phyloP scores from a whole-genome alignment of 2,113 vertebrate genomes.

The Rousettus leschenaultii region DNA sequence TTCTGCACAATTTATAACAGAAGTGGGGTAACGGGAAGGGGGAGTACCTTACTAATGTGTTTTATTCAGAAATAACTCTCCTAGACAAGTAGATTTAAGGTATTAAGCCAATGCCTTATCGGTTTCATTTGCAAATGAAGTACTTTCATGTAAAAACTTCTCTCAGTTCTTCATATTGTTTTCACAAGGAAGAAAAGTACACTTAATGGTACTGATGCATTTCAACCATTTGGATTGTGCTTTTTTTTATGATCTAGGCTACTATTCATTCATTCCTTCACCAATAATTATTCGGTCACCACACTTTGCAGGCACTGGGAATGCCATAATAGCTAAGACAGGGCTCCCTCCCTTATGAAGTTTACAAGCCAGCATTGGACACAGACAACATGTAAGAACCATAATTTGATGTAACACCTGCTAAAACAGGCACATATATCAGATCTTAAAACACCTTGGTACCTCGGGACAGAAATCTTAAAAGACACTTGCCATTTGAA shows the following conservation, averaged over 20 bases:
- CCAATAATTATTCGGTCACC: background rate
- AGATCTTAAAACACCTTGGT: background rate
- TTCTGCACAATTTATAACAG: background rate
- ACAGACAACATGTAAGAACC: background rate
- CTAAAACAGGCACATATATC: background rate
- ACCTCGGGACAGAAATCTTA: background rate
- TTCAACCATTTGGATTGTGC: background rate
- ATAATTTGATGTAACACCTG: background rate
- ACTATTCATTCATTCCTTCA: background rate
- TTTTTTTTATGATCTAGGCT: background rate
- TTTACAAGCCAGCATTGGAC: background rate
- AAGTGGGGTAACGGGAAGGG: background rate
- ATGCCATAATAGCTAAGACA: background rate
- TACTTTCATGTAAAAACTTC: background rate
- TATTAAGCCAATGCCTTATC: background rate
- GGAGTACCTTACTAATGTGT: background rate
- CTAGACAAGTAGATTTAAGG: background rate
- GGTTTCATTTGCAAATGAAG: conserved; percentile 1
- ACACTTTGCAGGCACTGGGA: background rate
- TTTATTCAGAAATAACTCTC: conserved; percentile 33
- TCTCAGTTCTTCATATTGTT: background rate
- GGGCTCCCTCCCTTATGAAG: background rate
- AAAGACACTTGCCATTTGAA: background rate
- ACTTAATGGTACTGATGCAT: background rate
- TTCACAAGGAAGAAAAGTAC: background rate